phyloP scores from a whole-genome alignment of 2,113 vertebrate genomes.

The Myiozetetes cayanensis region DNA sequence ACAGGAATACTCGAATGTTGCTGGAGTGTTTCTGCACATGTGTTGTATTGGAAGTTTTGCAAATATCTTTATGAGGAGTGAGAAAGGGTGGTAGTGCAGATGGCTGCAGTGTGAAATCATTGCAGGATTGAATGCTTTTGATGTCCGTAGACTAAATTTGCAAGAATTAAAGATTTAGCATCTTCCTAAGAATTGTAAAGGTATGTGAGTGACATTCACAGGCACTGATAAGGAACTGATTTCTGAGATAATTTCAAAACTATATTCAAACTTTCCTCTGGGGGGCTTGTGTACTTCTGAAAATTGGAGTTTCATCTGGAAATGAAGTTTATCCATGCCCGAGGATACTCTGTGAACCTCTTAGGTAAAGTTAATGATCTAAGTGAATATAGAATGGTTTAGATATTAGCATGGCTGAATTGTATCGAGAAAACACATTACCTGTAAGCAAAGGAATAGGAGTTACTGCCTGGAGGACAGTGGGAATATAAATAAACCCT shows the following conservation, averaged over 20 bases:
- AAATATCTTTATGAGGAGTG: background rate
- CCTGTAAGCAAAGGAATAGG: background rate
- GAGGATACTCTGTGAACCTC: background rate
- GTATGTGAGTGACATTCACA: background rate
- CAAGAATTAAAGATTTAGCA: background rate
- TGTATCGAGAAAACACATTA: background rate
- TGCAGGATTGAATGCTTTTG: background rate
- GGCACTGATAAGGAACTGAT: background rate
- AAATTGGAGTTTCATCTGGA: background rate
- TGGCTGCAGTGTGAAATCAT: background rate
- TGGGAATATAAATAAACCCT: background rate
- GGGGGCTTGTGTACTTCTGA: background rate
- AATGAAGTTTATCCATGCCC: background rate
- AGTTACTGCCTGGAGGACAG: background rate
- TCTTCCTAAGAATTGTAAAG: background rate
- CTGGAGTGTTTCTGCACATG: background rate
- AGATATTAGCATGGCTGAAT: background rate
- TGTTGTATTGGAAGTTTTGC: rapidly evolving
- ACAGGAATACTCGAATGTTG: background rate
- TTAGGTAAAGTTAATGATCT: background rate
- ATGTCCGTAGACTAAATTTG: background rate
- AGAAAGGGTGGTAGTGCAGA: background rate
- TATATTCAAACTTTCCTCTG: background rate
- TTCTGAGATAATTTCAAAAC: background rate
- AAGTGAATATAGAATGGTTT: background rate